Conservation (phyloP, 2,797 vertebrate genomes). For the Acanthornis magna region DNA sequence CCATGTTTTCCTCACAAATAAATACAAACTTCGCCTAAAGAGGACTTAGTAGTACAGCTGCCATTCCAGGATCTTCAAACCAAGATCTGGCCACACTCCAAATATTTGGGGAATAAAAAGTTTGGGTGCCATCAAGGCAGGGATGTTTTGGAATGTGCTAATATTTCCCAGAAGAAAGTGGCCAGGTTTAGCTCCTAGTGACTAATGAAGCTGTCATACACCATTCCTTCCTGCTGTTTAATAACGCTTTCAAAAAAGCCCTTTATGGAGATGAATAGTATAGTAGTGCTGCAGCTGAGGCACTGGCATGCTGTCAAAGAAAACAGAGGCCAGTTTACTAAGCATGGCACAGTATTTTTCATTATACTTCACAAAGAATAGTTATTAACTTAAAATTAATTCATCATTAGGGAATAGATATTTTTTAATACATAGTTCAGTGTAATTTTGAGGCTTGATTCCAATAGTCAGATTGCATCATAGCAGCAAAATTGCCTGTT, state of each 20-base stretch:
- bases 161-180: constrained; percentile 73
- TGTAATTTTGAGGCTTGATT: neutral
- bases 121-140: constrained; percentile 37
- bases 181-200: constrained; percentile 70
- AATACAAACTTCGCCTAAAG: neutral
- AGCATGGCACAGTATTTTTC: constrained; percentile 66
- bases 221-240: constrained; percentile 72
- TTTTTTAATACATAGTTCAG: constrained; percentile 47
- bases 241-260: constrained; percentile 63
- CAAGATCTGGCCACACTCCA: constrained; percentile 30
- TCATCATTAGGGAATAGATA: constrained; percentile 58
- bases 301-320: constrained; percentile 70
- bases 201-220: constrained; percentile 76
- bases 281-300: constrained; percentile 56
- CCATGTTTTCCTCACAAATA: neutral
- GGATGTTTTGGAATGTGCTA: constrained; percentile 65
- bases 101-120: neutral
- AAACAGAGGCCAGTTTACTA: constrained; percentile 64
- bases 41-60: neutral
- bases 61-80: neutral
- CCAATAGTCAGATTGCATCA: neutral
- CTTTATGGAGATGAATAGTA: constrained; percentile 75
- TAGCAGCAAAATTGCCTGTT: neutral
- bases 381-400: constrained; percentile 66
- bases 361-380: constrained; percentile 56